These are phyloP conservation scores for Silurus asotus DNA, from an alignment of 2,113 vertebrate species.

Conservation along the genomic window DNA sequence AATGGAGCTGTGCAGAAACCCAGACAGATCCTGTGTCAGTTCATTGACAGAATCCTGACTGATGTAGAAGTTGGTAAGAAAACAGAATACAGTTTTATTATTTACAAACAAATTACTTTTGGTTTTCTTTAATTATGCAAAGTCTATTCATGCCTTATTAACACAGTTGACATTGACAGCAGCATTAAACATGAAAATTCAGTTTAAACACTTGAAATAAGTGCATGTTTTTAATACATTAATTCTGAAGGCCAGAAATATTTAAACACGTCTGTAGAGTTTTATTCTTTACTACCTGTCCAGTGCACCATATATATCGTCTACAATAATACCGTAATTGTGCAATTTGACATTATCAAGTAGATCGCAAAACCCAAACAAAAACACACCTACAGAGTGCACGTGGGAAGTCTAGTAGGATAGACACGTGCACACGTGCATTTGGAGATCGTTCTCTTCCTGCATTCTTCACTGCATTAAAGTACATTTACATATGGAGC, in stretches of 20 bases:
- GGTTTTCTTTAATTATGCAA: not conserved
- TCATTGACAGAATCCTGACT: constrained; percentile 93
- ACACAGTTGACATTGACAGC: not conserved
- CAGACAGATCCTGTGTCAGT: constrained; percentile 95
- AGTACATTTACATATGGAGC: too few species aligned
- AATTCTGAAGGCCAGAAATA: not conserved
- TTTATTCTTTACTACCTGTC: not conserved
- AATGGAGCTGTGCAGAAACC: constrained; percentile 88
- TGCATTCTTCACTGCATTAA: too few species aligned
- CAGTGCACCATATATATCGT: not conserved
- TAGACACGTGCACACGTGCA: too few species aligned
- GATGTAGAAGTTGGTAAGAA: constrained; percentile 93
- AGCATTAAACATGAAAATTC: not conserved
- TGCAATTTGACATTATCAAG: too few species aligned
- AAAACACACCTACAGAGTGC: too few species aligned
- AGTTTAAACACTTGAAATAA: too few species aligned
- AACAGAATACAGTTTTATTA: not conserved
- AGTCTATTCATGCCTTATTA: not conserved
- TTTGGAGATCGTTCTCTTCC: too few species aligned
- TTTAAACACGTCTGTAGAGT: not conserved
- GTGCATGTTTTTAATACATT: not conserved
- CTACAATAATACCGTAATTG: too few species aligned
- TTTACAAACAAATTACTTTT: not conserved
- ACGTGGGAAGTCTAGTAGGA: too few species aligned
- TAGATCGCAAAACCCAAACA: too few species aligned